Conservation (phyloP, 2,113 vertebrate genomes). For the Anas platyrhynchos region DNA sequence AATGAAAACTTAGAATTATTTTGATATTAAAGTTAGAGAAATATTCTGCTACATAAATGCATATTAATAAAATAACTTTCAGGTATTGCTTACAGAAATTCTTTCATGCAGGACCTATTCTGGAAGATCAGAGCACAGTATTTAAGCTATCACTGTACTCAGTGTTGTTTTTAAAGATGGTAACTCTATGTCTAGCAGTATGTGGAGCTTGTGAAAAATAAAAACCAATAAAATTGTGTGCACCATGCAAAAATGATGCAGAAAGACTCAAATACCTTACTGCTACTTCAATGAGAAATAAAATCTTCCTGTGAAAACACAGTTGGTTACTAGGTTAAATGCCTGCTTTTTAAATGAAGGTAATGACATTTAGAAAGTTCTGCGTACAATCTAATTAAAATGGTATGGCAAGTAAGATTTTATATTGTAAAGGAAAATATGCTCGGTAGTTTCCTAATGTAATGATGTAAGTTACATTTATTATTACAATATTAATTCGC, state of each 20-base stretch:
- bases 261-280: neutral
- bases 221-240: neutral
- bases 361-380: neutral
- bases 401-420: neutral
- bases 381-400: constrained; percentile 12
- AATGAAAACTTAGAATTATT: neutral
- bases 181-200: neutral
- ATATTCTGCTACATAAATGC: neutral
- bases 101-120: neutral
- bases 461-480: neutral
- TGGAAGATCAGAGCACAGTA: neutral
- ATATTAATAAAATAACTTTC: neutral
- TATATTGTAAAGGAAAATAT: neutral
- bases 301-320: neutral
- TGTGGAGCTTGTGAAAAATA: neutral
- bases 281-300: neutral
- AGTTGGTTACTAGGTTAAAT: neutral
- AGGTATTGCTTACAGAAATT: neutral
- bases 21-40: neutral
- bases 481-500: neutral
- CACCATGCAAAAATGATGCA: constrained; percentile 5
- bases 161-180: neutral
- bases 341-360: neutral
- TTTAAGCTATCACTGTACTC: neutral
- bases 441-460: neutral